phyloP scores from a whole-genome alignment of 2,888 invertebrate genomes.

The Eristalis arbustorum region DNA sequence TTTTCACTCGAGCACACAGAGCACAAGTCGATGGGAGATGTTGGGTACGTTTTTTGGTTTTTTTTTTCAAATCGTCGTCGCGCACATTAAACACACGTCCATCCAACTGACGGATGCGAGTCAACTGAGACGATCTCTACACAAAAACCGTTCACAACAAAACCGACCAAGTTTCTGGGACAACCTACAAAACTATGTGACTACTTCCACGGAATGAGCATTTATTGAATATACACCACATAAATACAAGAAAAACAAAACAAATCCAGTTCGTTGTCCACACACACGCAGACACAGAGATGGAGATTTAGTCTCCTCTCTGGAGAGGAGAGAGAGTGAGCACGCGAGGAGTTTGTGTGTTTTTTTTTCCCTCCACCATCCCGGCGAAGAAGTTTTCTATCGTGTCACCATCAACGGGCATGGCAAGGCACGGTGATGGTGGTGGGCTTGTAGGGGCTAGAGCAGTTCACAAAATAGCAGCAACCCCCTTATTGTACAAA shows the following conservation, averaged over 20 bases:
- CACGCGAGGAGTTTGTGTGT: no score
- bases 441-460: neutral
- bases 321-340: no score
- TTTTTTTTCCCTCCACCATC: neutral
- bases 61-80: no score
- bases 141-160: constrained; percentile 1
- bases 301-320: no score
- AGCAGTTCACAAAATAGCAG: neutral
- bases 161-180: constrained; percentile 32
- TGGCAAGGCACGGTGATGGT: neutral
- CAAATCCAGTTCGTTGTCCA: constrained; percentile 52
- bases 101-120: constrained; percentile 47
- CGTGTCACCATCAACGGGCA: neutral
- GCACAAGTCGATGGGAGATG: no score
- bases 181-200: constrained; percentile 58
- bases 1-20: neutral
- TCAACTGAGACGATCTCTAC: constrained; percentile 31
- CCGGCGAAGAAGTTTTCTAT: neutral
- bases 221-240: constrained; percentile 65
- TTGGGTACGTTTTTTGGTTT: no score
- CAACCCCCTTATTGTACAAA: constrained; percentile 30
- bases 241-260: constrained; percentile 69
- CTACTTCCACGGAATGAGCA: constrained; percentile 40
- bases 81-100: constrained; percentile 1
- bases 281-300: no score